Percentiles rank a stretch among this genome's conserved stretches.
phyloP scores from a whole-genome alignment of 2,113 vertebrate species.

The Ivindomyrus marchei region DNA sequence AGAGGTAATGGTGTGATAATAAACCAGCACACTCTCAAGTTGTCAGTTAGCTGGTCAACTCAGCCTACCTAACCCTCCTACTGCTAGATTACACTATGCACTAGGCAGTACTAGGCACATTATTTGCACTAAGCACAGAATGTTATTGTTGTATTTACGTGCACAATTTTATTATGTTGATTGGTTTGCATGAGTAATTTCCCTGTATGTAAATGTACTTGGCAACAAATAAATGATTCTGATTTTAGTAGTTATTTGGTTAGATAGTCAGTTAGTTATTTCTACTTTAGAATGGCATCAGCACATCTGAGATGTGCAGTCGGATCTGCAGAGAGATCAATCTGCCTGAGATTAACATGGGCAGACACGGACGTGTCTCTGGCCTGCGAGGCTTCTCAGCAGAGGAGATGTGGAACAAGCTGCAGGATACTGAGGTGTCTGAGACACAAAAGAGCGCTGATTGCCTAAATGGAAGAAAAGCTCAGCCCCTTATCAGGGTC shows the following conservation, averaged over 20 bases:
- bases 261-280: not conserved
- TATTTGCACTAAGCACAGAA: not conserved
- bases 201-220: not conserved
- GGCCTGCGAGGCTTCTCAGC: not conserved
- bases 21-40: not conserved
- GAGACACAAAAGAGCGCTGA: constrained; percentile 8
- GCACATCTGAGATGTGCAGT: not conserved
- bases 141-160: not conserved
- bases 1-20: not conserved
- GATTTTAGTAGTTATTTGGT: not conserved
- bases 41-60: not conserved
- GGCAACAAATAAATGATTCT: not conserved
- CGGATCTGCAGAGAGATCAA: not conserved
- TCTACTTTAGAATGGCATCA: not conserved
- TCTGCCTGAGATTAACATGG: not conserved
- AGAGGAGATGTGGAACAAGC: not conserved
- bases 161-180: not conserved
- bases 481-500: constrained; percentile 9
- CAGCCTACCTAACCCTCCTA: not conserved
- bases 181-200: not conserved
- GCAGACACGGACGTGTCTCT: not conserved
- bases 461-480: constrained; percentile 1
- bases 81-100: not conserved
- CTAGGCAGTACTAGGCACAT: not conserved
- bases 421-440: not conserved